Evolutionary conservation across 2,113 vertebrate species (phyloP), one percentile per base, ranked within the genome.

Genomic region (Melanostigma gelatinosum): DNA sequence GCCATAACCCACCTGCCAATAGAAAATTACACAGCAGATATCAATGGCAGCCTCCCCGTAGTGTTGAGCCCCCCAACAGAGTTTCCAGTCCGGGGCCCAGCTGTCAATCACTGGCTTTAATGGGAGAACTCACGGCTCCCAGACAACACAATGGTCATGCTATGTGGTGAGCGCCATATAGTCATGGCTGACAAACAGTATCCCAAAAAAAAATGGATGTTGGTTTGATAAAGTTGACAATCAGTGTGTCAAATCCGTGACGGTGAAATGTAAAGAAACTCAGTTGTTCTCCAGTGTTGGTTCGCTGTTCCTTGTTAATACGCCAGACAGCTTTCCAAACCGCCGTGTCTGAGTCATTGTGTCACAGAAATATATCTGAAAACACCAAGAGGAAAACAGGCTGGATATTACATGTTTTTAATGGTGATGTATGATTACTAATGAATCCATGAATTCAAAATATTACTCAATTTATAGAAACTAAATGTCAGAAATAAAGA

Each of bases 1-100:
- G 86, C 88, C 91, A 90, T 93, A 91, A 92, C 94, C 90, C 95
- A 95, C 92, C 93, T 95, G 94, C 94, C 94, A 93, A 94, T 93
- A 90, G 86, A 88, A 91, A 93, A 93, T 93, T 91, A 92, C 87
- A 92, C 87, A 89, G 79, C 73, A 73, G 85, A 85, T 91, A 93
- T 92, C 87, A 71, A 84, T 94, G 91, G 88, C 90, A 87, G 79
- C 77, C 77, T 74, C 87, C 83, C 77, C 52, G 57, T 84, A 84
- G 85, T 82, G 85, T 80, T 82, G 88, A 91, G 87, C 86, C 86
- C 80, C 80, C 84, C 80, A 88, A 65, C 90, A 86, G 77, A 74
- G 86, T 81, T 76, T 85, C 83, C 86, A 86, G 82, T 54, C 84
- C 8, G 77, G 46, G 46, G 54, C 75, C 81, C 86, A 87, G 90